Base-by-base conservation (phyloP, 1,140 invertebrate species). In the Temnothorax curvispinosus region DNA sequence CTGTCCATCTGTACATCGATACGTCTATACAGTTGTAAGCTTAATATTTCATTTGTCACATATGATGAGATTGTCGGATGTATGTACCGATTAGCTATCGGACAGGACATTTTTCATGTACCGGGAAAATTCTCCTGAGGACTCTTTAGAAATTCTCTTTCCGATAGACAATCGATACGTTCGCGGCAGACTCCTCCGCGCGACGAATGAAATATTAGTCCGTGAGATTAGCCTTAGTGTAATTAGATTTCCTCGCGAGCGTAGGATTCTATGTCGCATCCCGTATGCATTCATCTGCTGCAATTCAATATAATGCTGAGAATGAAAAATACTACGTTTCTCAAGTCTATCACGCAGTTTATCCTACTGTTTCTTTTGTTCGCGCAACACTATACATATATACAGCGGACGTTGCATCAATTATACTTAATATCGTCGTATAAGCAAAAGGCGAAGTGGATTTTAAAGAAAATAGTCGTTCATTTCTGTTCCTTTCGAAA, bases 381-480 rank as follows among this genome's bases (percentile, higher is more conserved):
- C 21, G 1, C 32, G 3, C 50, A 54, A 54, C 18, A 32, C 1
- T 27, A 27, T 21, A 21, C 21, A 0, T 21, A 21, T 27, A 9
- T n/a, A 74, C 32, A 54, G 21, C 50, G 15, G 21, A 60, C 8
- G 38, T 56, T 38, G 2, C 18, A 38, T 72, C 72, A 27, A 27
- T 54, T 74, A 76, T 15, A 41, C 35, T 76, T 76, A 75, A 75
- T 56, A 76, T 76, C 21, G 35, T 76, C 18, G 18, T 54, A 21
- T n/a, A 54, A 74, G 47, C n/a, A 9, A 44, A 44, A 60, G n/a
- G 11, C 6, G n/a, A 58, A 76, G 7, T 7, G 15, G 21, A 44
- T 44, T 60, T 44, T 44, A 21, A 77, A 32, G 15, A 5, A 32
- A 62, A 62, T 44, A 21, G 0, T 32, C 21, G 7, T 11, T 69